A percentile compares a stretch with the other conserved stretches of the same genome.
Evolutionary conservation across 1,140 invertebrate species (phyloP).

Genomic region (Sweltsa coloradensis): DNA sequence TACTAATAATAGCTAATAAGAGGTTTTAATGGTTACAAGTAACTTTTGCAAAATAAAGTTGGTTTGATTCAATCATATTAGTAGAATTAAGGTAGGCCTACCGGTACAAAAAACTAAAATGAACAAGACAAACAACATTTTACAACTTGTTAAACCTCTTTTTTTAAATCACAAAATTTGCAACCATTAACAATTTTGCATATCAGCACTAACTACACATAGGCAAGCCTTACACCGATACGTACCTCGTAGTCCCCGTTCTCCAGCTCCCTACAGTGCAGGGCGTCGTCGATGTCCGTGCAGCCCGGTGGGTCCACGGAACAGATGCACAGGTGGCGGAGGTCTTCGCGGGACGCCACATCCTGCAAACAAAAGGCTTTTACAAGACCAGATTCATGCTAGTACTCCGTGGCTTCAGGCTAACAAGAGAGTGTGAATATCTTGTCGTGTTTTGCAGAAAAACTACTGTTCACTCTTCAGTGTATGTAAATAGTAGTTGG

Average conservation of each 20-base stretch:
- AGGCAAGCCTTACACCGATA: neutral
- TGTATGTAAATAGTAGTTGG: no score
- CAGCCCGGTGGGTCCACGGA: conserved; percentile 98
- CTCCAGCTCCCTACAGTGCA: conserved; percentile 71
- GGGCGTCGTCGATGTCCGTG: conserved; percentile 97
- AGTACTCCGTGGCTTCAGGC: no score
- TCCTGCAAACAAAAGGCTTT: conserved; percentile 48
- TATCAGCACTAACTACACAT: neutral
- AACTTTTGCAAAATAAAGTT: no score
- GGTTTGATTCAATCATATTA: no score
- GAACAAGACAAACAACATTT: neutral
- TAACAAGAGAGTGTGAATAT: no score
- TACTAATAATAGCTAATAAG: no score
- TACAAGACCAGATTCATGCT: no score
- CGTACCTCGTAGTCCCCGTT: conserved; percentile 65
- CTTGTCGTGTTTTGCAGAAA: no score
- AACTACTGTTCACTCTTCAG: no score
- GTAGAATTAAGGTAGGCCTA: no score
- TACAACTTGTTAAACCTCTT: neutral
- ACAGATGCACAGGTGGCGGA: conserved; percentile 78
- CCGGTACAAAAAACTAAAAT: no score
- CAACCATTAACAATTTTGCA: neutral
- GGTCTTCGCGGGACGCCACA: conserved; percentile 61
- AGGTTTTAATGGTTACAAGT: no score
- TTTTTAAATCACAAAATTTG: neutral